Conservation (phyloP, 2,888 invertebrate genomes). For the Troides helena region DNA sequence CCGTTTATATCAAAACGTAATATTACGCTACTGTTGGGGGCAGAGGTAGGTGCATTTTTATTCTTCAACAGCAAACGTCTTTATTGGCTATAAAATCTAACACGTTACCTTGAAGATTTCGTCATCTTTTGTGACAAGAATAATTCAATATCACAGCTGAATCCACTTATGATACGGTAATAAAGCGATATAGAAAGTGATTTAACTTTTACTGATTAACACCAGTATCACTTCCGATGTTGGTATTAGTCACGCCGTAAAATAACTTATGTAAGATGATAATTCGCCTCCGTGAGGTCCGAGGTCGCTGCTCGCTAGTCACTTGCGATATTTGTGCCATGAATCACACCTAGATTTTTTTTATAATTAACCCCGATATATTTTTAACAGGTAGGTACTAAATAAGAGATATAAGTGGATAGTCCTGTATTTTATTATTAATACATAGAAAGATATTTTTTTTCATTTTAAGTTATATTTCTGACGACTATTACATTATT, state of each 20-base stretch:
- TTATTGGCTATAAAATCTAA: no score
- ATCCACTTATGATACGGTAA: constrained; percentile 7
- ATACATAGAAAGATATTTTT: no score
- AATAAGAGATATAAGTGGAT: background rate
- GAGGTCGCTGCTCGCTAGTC: constrained; percentile 43
- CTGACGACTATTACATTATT: no score
- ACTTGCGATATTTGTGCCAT: constrained; percentile 45
- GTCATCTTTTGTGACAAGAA: background rate
- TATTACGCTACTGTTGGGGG: no score
- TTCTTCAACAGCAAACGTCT: no score
- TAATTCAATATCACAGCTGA: background rate
- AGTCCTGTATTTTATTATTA: background rate
- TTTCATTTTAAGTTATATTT: no score
- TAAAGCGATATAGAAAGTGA: constrained; percentile 23
- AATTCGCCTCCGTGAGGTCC: constrained; percentile 40
- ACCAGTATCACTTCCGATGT: constrained; percentile 45
- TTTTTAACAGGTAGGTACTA: background rate
- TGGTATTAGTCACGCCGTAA: constrained; percentile 43
- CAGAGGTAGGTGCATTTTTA: no score
- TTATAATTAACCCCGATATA: background rate
- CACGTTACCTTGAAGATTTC: no score
- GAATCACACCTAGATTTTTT: constrained; percentile 43
- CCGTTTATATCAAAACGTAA: no score
- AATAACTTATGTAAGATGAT: constrained; percentile 47
- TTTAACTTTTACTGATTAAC: constrained; percentile 40